Evolutionary conservation across 2,797 vertebrate genomes (phyloP), one percentile per base, ranked within the genome.

Genomic region (Scyliorhinus canicula): DNA sequence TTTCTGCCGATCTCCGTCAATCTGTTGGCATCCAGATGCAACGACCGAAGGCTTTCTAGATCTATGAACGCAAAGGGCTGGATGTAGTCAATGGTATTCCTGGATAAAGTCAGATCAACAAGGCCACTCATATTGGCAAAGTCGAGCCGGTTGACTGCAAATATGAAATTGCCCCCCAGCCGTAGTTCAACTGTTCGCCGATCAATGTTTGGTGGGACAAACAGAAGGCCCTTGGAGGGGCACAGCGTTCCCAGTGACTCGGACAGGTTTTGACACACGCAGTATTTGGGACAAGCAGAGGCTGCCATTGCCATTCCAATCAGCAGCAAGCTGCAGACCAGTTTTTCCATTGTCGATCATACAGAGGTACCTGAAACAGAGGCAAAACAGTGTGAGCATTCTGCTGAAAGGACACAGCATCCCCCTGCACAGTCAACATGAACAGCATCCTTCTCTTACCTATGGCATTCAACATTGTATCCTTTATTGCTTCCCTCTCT

Each of bases 91-190:
- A 99, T 99, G 95, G 99, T 99, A 97, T 99, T 99, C 95, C 99
- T 98, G 67, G 99, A 99, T 96, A 99, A 96, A 21, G 99, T 99
- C 93, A 99, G 98, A 96, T 99, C 99, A 96, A 99, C 99, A 95
- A 99, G 98, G 95, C 99, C 98, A 0, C 98, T 98, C 99, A 99
- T 99, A 96, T 99, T 99, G 96, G 98, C 98, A 96, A 99, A 99
- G 97, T 99, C 99, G 95, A 98, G 98, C 95, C 98, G 97, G 95
- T 97, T 98, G 95, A 99, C 97, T 96, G 99, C 98, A 95, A 99
- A 98, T 96, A 99, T 99, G 96, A 98, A 99, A 97, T 99, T 99
- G 35, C 99, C 99, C 0, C 99, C 99, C 74, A 99, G 97, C 14
- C 99, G 98, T 21, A 99, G 98, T 97, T 99, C 99, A 96, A 99